Conservation (phyloP, 1,140 invertebrate species). For the Helicoverpa zea region DNA sequence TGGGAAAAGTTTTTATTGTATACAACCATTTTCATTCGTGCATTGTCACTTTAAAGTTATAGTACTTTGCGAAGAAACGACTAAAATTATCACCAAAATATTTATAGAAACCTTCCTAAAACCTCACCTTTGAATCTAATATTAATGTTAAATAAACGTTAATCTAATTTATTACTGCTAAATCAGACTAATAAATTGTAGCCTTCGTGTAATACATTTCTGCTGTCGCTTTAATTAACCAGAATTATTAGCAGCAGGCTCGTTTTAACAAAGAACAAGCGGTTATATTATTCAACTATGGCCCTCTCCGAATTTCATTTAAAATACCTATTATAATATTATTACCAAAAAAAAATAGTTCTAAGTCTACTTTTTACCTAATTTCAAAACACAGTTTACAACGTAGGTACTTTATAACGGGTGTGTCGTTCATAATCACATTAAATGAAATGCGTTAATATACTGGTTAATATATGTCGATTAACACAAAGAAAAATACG, state of each 20-base stretch:
- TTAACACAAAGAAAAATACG: too few relatives aligned
- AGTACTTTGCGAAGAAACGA: conserved; percentile 27
- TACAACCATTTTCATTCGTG: conserved; percentile 56
- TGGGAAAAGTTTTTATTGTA: conserved; percentile 65
- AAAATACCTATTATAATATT: too few relatives aligned
- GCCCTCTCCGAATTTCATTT: background rate
- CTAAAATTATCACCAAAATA: conserved; percentile 6
- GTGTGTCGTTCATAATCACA: too few relatives aligned
- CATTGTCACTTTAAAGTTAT: conserved; percentile 54
- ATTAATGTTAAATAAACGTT: conserved; percentile 17
- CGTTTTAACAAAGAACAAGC: too few relatives aligned
- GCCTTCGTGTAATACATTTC: conserved; percentile 18
- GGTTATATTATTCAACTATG: background rate
- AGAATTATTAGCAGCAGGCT: conserved; percentile 4
- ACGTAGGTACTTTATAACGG: background rate
- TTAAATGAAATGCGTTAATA: too few relatives aligned
- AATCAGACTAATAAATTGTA: conserved; percentile 39
- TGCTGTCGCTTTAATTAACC: conserved; percentile 20
- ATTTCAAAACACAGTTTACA: background rate
- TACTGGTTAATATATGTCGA: too few relatives aligned
- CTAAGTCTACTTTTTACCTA: too few relatives aligned
- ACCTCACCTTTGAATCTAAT: background rate
- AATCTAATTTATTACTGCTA: conserved; percentile 12
- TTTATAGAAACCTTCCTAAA: background rate
- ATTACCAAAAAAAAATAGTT: too few relatives aligned